Evolutionary conservation across 2,113 vertebrate species (phyloP).

Genomic region (Oreochromis niloticus): DNA sequence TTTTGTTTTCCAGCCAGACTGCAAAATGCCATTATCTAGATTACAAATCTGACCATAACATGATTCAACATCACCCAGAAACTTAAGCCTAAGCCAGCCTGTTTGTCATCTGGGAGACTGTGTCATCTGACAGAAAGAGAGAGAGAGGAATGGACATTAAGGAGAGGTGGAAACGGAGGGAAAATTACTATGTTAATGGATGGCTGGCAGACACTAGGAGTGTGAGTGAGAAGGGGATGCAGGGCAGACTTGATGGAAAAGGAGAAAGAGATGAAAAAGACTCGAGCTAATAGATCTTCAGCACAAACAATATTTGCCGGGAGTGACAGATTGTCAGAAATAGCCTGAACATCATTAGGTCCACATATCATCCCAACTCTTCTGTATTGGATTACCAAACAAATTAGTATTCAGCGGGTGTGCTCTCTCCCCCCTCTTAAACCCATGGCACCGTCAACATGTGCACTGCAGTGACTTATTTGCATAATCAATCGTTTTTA

Average conservation of each 20-base stretch:
- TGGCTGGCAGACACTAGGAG: not conserved
- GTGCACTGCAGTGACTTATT: not conserved
- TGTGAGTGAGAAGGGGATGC: not conserved
- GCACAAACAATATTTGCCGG: slow-evolving; percentile 7
- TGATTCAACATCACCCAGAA: slow-evolving; percentile 16
- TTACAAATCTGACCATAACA: slow-evolving; percentile 12
- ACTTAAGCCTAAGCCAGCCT: not conserved
- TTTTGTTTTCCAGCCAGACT: not conserved
- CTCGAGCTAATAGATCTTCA: slow-evolving; percentile 22
- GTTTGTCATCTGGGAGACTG: not conserved
- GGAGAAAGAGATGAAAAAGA: not conserved
- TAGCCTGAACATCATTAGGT: slow-evolving; percentile 18
- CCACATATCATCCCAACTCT: not conserved
- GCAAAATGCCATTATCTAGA: slow-evolving; percentile 13
- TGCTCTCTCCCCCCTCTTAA: not conserved
- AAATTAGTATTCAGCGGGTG: slow-evolving; percentile 1
- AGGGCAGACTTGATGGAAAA: not conserved
- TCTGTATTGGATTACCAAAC: not conserved
- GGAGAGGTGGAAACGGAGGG: not conserved
- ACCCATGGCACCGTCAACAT: not conserved
- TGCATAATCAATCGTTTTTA: slow-evolving; percentile 47
- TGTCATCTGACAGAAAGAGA: not conserved
- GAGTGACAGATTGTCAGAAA: slow-evolving; percentile 21
- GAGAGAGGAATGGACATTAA: not conserved
- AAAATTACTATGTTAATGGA: slow-evolving; percentile 22